Evolutionary conservation across 1,140 invertebrate genomes (phyloP).

Genomic region (Pseudomyrmex cubaensis): DNA sequence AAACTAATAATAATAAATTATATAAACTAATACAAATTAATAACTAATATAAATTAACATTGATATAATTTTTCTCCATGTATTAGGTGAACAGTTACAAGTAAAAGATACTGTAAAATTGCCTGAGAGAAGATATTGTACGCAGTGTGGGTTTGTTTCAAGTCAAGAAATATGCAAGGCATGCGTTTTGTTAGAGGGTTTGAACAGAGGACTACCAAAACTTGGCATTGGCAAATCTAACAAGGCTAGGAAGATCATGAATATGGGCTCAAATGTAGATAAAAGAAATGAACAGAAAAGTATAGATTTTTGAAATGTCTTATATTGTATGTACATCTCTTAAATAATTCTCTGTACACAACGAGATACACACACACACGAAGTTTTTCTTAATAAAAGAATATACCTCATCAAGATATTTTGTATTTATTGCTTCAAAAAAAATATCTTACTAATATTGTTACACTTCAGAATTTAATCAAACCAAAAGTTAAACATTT

Average conservation of each 20-base stretch:
- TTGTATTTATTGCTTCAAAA: neutral
- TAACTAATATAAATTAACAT: too few species aligned
- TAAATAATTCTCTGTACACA: too few species aligned
- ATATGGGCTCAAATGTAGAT: constrained; percentile 25
- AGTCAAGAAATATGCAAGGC: constrained; percentile 99
- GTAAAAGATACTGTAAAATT: constrained; percentile 93
- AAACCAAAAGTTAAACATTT: neutral
- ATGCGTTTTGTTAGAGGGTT: constrained; percentile 97
- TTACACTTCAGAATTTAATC: neutral
- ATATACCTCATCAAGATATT: neutral
- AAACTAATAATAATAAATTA: too few species aligned
- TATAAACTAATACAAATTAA: too few species aligned
- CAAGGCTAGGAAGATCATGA: constrained; percentile 88
- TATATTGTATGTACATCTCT: constrained; percentile 1
- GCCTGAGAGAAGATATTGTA: constrained; percentile 93
- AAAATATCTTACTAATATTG: neutral
- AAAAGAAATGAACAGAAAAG: constrained; percentile 47
- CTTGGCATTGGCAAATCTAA: constrained; percentile 94
- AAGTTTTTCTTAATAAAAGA: constrained; percentile 5
- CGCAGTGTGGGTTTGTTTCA: constrained; percentile 97
- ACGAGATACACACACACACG: neutral
- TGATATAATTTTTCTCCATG: constrained; percentile 45
- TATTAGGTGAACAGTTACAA: constrained; percentile 93
- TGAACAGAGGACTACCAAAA: constrained; percentile 96
- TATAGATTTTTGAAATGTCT: constrained; percentile 67